These are phyloP conservation scores for Macrochelys suwanniensis DNA, from an alignment of 2,797 vertebrate species.

Conservation along the genomic window DNA sequence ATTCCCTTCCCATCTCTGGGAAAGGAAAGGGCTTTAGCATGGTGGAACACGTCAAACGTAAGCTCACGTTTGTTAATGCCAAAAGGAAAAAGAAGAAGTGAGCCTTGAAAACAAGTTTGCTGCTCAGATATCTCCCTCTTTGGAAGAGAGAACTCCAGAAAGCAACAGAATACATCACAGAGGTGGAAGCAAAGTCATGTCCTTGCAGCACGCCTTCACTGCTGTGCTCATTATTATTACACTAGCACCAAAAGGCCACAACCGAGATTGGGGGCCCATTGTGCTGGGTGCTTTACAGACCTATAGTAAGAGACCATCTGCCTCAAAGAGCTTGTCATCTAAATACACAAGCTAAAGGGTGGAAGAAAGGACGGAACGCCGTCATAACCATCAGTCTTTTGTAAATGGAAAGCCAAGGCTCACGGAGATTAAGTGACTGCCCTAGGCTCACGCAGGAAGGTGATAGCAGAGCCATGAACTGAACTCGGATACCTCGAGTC, in stretches of 20 bases:
- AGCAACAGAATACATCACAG: not conserved
- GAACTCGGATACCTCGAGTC: constrained; percentile 11
- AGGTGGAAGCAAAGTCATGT: not conserved
- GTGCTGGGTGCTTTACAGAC: not conserved
- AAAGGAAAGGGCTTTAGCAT: not conserved
- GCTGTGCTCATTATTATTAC: not conserved
- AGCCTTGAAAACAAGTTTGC: not conserved
- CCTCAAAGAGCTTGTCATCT: not conserved
- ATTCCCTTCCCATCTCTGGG: constrained; percentile 18
- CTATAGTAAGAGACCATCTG: not conserved
- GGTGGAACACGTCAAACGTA: constrained; percentile 46
- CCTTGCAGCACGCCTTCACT: not conserved
- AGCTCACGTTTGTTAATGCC: constrained; percentile 23
- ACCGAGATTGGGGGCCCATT: not conserved
- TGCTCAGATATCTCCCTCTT: constrained; percentile 3
- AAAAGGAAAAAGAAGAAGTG: constrained; percentile 33
- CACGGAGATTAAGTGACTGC: not conserved
- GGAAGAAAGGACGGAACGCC: not conserved
- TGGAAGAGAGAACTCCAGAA: not conserved
- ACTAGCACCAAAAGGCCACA: not conserved
- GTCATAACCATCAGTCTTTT: not conserved
- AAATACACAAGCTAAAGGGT: not conserved
- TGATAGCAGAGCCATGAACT: not conserved
- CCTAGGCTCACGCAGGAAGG: not conserved
- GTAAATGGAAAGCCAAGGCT: not conserved